Evolutionary conservation across 2,113 vertebrate species (phyloP), one percentile per base, ranked within the genome.

Genomic region (Argyrosomus japonicus): DNA sequence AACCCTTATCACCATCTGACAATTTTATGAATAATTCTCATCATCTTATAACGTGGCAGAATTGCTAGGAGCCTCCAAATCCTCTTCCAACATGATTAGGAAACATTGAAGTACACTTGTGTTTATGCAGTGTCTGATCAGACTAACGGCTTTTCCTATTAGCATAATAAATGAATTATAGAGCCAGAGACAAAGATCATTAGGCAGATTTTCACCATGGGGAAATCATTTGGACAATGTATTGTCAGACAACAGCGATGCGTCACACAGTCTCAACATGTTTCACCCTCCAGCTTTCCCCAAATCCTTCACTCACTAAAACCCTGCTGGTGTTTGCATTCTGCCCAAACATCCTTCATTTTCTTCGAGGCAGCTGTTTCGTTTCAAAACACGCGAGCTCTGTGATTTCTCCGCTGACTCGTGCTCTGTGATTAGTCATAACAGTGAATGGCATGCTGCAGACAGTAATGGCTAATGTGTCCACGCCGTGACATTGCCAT

Each of bases 121-220:
- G 88, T 88, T 84, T 64, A 76, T 73, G 81, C 79, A 72, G 21
- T 7, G 68, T 86, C 84, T 88, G 83, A 91, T 86, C 75, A 70
- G 71, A 75, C 85, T 83, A 79, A 88, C 70, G 18, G 84, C 68
- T 80, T 81, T 63, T 85, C 80, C 71, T 51, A 87, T 94, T 92
- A 91, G 77, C 77, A 72, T 83, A 81, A 87, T 91, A 85, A 87
- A 92, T 88, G 83, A 85, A 87, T 88, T 88, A 86, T 77, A 74
- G 71, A 90, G 72, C 76, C 69, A 62, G 89, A 87, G 86, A 90
- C 73, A 65, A 71, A 79, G 84, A 93, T 81, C 81, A 89, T 89
- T 91, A 86, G 79, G 75, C 83, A 87, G 68, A 76, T 88, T 87
- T 86, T 85, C 75, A 81, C 75, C 75, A 69, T 1, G 36, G 56